A percentile compares a stretch with the other conserved stretches of the same genome.
phyloP scores from a whole-genome alignment of 2,888 invertebrate genomes.

The Atethmia centrago region DNA sequence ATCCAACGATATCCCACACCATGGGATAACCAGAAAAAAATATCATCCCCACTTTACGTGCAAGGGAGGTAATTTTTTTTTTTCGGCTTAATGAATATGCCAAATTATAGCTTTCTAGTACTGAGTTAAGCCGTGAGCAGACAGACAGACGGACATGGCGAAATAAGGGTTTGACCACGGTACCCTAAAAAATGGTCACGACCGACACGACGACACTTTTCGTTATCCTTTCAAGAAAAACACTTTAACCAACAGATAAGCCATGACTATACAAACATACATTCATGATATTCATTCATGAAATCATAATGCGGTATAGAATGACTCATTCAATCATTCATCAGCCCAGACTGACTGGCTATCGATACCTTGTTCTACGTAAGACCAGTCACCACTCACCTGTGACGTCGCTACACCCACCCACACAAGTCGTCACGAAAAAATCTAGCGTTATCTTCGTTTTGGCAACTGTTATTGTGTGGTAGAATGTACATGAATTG shows the following conservation, averaged over 20 bases:
- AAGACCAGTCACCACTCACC: constrained; percentile 65
- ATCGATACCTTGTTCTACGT: constrained; percentile 48
- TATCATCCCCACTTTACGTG: too few species aligned
- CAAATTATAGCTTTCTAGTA: too few species aligned
- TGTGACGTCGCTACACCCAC: constrained; percentile 67
- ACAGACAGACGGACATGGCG: too few species aligned
- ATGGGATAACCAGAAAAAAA: too few species aligned
- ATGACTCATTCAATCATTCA: constrained; percentile 54
- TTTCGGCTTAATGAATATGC: too few species aligned
- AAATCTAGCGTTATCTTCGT: constrained; percentile 57
- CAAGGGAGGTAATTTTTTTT: too few species aligned
- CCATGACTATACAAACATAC: constrained; percentile 22
- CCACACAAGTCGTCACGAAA: constrained; percentile 48
- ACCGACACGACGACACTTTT: neutral
- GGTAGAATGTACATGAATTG: constrained; percentile 54
- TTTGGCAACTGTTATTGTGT: constrained; percentile 66
- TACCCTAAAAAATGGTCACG: constrained; percentile 4
- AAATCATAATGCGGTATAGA: constrained; percentile 46
- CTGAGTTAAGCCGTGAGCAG: too few species aligned
- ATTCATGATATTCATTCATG: constrained; percentile 56
- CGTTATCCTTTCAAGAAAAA: constrained; percentile 20
- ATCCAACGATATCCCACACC: too few species aligned
- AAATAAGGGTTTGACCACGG: too few species aligned
- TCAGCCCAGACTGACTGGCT: constrained; percentile 48
- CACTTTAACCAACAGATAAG: constrained; percentile 47